Conservation (phyloP, 2,797 vertebrate genomes). For the Acridotheres tristis region DNA sequence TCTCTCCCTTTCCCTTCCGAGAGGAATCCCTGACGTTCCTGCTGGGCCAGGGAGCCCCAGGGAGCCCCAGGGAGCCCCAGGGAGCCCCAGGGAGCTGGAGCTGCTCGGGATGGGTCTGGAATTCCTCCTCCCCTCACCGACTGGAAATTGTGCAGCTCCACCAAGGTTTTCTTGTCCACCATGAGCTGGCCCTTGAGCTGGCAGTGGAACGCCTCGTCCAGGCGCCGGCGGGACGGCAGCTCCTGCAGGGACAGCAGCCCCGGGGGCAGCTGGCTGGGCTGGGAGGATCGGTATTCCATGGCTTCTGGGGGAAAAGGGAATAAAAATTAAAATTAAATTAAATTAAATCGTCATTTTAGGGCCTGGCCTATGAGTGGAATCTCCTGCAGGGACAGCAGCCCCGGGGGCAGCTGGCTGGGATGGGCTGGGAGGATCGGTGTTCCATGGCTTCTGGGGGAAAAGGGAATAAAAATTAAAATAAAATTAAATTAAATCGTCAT, state of each 20-base stretch:
- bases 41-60: neutral
- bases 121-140: slow-evolving; percentile 77
- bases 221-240: slow-evolving; percentile 73
- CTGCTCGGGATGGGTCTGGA: neutral
- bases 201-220: slow-evolving; percentile 93
- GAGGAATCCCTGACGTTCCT: neutral
- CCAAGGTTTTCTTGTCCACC: slow-evolving; percentile 91
- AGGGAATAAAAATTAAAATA: too few relatives aligned
- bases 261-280: neutral
- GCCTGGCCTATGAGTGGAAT: too few relatives aligned
- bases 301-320: slow-evolving; percentile 76
- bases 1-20: too few relatives aligned
- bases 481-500: too few relatives aligned
- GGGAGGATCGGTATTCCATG: slow-evolving; percentile 75
- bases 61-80: too few relatives aligned
- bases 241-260: too few relatives aligned
- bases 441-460: too few relatives aligned
- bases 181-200: slow-evolving; percentile 85
- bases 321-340: too few relatives aligned
- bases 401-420: too few relatives aligned
- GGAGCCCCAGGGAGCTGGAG: neutral
- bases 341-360: too few relatives aligned
- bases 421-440: too few relatives aligned
- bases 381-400: too few relatives aligned
- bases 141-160: slow-evolving; percentile 94